Evolutionary conservation across 2,113 vertebrate species (phyloP).

Genomic region (Pseudorectes ferrugineus): DNA sequence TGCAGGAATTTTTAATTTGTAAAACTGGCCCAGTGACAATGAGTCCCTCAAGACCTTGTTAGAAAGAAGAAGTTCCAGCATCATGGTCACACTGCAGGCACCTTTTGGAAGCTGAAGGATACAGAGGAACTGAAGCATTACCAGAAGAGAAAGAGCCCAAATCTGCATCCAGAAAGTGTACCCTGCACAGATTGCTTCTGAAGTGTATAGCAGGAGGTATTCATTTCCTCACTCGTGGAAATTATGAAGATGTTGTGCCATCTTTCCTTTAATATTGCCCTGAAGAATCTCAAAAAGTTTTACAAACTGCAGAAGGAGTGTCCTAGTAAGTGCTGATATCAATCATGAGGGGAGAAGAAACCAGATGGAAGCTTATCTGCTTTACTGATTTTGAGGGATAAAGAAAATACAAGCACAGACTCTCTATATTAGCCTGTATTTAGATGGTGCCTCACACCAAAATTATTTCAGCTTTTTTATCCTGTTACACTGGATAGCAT

Average conservation of each 20-base stretch:
- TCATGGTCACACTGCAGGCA: neutral
- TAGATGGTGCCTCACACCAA: neutral
- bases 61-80: neutral
- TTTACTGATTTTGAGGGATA: neutral
- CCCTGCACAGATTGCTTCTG: constrained; percentile 15
- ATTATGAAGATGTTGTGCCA: neutral
- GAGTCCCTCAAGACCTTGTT: neutral
- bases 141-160: neutral
- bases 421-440: neutral
- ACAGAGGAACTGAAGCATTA: neutral
- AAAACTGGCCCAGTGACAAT: constrained; percentile 35
- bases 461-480: neutral
- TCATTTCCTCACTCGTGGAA: constrained; percentile 23
- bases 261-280: neutral
- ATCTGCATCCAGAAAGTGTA: constrained; percentile 3
- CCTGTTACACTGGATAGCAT: neutral
- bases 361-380: neutral
- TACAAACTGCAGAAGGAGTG: neutral
- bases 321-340: neutral
- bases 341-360: neutral
- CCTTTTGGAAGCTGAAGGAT: constrained; percentile 17
- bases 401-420: neutral
- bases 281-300: neutral
- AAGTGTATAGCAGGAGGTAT: neutral
- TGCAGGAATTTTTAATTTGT: constrained; percentile 61